Percentiles rank a stretch among this genome's conserved stretches.
These are phyloP conservation scores for Lipophrys pholis DNA, from an alignment of 2,113 vertebrate species.

Conservation along the genomic window DNA sequence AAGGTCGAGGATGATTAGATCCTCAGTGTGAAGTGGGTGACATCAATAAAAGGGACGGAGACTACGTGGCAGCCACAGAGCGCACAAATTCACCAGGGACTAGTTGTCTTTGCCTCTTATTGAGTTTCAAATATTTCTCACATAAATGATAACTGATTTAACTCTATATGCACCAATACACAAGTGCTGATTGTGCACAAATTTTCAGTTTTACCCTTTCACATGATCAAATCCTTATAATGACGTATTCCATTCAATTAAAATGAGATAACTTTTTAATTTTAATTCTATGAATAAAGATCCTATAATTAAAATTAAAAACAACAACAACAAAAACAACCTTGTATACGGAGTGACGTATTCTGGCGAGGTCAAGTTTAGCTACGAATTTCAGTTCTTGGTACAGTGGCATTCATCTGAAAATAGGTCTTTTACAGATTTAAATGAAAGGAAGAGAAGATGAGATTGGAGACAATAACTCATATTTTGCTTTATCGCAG, in stretches of 20 bases:
- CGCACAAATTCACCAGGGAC: not conserved
- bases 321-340: too few species aligned
- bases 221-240: not conserved
- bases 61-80: not conserved
- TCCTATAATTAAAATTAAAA: not conserved
- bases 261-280: conserved; percentile 10
- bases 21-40: not conserved
- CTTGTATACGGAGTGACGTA: not conserved
- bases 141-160: not conserved
- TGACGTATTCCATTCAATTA: not conserved
- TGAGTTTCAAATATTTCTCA: not conserved
- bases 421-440: too few species aligned
- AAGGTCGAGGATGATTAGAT: conserved; percentile 19
- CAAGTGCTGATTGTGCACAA: too few species aligned
- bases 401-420: too few species aligned
- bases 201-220: not conserved
- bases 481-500: conserved; percentile 51
- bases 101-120: not conserved
- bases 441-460: not conserved
- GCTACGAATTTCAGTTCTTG: too few species aligned
- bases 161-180: not conserved
- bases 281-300: not conserved
- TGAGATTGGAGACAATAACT: conserved; percentile 5
- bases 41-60: not conserved
- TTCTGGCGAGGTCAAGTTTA: not conserved